These are phyloP conservation scores for Cosmopolites sordidus DNA, from an alignment of 2,888 invertebrate species.

Conservation along the genomic window DNA sequence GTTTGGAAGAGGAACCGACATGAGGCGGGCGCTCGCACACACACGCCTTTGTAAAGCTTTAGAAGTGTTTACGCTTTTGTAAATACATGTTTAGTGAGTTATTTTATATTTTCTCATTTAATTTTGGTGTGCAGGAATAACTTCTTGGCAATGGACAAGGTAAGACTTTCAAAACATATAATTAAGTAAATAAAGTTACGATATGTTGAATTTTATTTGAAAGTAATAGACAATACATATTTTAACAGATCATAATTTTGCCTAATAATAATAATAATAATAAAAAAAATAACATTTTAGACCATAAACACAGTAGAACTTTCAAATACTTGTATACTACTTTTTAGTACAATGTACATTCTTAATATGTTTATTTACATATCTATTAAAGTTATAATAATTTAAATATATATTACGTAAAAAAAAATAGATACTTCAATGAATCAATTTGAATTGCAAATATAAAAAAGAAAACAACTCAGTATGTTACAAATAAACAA, in stretches of 20 bases:
- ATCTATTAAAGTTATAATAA: slow-evolving; percentile 33
- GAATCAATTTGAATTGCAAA: neutral
- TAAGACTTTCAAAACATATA: too few species aligned
- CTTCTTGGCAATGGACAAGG: too few species aligned
- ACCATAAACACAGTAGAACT: slow-evolving; percentile 21
- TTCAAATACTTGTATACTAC: slow-evolving; percentile 26
- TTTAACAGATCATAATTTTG: slow-evolving; percentile 39
- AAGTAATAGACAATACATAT: slow-evolving; percentile 37
- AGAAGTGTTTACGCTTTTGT: too few species aligned
- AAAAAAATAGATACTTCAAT: slow-evolving; percentile 14
- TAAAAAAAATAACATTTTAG: slow-evolving; percentile 33
- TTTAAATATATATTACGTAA: slow-evolving; percentile 34
- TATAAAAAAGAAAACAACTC: neutral
- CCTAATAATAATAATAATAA: slow-evolving; percentile 32
- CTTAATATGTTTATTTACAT: slow-evolving; percentile 36
- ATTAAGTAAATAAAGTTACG: neutral
- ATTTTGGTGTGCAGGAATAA: too few species aligned
- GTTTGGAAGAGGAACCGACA: too few species aligned
- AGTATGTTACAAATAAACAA: slow-evolving; percentile 1
- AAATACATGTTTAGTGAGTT: too few species aligned
- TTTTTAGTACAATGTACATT: slow-evolving; percentile 38
- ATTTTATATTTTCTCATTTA: too few species aligned
- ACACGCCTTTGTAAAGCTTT: too few species aligned
- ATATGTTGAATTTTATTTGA: slow-evolving; percentile 31
- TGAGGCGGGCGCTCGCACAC: too few species aligned